Percentiles rank a stretch among this genome's conserved stretches.
Conservation (phyloP, 2,797 vertebrate species). For the Lepus townsendii region DNA sequence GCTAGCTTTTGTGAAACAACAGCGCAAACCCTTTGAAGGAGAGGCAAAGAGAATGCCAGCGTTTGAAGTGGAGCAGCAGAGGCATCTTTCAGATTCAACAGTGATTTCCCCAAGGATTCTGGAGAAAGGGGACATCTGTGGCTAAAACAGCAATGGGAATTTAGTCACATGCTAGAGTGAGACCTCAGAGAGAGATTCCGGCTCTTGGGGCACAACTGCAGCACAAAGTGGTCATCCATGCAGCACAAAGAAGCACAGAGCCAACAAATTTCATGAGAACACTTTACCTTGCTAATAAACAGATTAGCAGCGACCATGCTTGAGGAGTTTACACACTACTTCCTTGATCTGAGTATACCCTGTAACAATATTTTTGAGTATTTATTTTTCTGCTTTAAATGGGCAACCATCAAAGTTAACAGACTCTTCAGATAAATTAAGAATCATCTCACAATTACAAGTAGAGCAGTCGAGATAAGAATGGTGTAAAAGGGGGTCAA, state of each 20-base stretch:
- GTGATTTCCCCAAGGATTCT: background rate
- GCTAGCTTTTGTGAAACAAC: constrained; percentile 14
- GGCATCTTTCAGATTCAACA: background rate
- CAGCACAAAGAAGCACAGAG: background rate
- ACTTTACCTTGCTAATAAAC: background rate
- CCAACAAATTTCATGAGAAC: background rate
- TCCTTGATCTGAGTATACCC: background rate
- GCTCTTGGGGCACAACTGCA: background rate
- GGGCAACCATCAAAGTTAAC: background rate
- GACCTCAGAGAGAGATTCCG: background rate
- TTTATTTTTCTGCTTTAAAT: constrained; percentile 11
- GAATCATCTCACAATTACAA: background rate
- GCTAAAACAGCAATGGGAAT: background rate
- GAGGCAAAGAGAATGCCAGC: background rate
- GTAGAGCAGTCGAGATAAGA: background rate
- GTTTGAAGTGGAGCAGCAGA: background rate
- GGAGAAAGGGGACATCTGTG: background rate
- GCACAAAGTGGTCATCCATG: background rate
- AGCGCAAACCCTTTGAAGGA: constrained; percentile 24
- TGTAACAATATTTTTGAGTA: background rate
- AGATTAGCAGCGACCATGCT: accelerated
- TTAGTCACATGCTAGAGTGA: background rate
- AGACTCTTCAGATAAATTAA: background rate
- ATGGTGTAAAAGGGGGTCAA: background rate
- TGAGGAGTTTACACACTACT: too few species aligned